Evolutionary conservation across 2,888 invertebrate species (phyloP).

Genomic region (Loripinus fragilis): DNA sequence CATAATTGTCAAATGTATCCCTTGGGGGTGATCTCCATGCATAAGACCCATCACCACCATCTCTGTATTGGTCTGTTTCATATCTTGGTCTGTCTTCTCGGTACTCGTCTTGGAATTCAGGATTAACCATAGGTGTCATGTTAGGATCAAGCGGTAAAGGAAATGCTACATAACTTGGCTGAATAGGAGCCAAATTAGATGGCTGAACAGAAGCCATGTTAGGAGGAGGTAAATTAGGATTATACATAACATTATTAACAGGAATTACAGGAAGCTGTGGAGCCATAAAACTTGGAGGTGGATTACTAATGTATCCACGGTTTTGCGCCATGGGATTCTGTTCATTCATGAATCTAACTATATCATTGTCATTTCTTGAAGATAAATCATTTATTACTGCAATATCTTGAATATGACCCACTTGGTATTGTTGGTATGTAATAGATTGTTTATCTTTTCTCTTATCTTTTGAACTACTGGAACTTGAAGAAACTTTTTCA

Average conservation of each 20-base stretch:
- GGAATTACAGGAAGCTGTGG: not conserved
- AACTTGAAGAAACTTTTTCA: not conserved
- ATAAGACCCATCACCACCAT: not conserved
- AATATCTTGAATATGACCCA: not conserved
- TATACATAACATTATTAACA: not conserved
- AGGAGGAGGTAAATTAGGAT: not conserved
- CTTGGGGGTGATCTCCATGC: not conserved
- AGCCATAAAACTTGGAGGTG: not conserved
- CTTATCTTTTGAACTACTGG: not conserved
- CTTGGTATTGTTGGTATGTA: not conserved
- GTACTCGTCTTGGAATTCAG: not conserved
- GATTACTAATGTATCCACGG: not conserved
- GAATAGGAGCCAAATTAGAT: not conserved
- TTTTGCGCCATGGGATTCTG: not conserved
- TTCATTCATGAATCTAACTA: not conserved
- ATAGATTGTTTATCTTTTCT: not conserved
- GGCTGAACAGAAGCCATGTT: not conserved
- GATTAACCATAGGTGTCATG: not conserved
- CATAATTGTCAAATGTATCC: not conserved
- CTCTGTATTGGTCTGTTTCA: not conserved
- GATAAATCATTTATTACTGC: not conserved
- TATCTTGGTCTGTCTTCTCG: not conserved
- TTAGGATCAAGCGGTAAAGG: not conserved
- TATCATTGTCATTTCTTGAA: not conserved
- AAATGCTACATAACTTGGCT: not conserved